phyloP scores from a whole-genome alignment of 2,797 vertebrate species.

The Agapornis canus region DNA sequence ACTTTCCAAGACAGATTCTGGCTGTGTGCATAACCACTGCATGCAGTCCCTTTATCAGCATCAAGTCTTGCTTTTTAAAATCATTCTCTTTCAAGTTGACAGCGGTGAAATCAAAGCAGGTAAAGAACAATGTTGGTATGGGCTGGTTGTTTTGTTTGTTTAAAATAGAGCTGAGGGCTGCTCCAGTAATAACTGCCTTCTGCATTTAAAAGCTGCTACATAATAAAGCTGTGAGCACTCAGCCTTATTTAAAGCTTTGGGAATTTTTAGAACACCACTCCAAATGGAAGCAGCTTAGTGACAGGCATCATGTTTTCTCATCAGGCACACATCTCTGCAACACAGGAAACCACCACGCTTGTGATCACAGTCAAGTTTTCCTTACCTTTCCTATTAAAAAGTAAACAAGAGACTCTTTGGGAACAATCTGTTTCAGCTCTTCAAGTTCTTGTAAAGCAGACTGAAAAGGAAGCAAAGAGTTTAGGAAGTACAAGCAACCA shows the following conservation, averaged over 20 bases:
- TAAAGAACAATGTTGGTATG: not conserved
- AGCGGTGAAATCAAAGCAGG: not conserved
- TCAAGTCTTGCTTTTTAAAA: not conserved
- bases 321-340: not conserved
- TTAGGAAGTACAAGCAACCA: not conserved
- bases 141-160: not conserved
- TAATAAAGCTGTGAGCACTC: not conserved
- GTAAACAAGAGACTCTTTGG: constrained; percentile 99
- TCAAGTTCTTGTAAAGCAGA: constrained; percentile 97
- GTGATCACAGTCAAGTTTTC: not conserved
- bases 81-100: not conserved
- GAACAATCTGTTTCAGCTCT: constrained; percentile 98
- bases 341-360: not conserved
- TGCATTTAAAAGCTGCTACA: not conserved
- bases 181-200: not conserved
- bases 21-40: not conserved
- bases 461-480: constrained; percentile 74
- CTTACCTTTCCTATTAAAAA: constrained; percentile 99
- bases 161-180: not conserved
- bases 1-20: not conserved
- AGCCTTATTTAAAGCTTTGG: not conserved
- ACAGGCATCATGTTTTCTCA: not conserved
- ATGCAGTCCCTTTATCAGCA: not conserved
- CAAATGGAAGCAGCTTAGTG: not conserved
- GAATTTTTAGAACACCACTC: not conserved